Percentiles rank a stretch among this genome's conserved stretches.
phyloP scores from a whole-genome alignment of 1,140 invertebrate species.

The Goniozus legneri region DNA sequence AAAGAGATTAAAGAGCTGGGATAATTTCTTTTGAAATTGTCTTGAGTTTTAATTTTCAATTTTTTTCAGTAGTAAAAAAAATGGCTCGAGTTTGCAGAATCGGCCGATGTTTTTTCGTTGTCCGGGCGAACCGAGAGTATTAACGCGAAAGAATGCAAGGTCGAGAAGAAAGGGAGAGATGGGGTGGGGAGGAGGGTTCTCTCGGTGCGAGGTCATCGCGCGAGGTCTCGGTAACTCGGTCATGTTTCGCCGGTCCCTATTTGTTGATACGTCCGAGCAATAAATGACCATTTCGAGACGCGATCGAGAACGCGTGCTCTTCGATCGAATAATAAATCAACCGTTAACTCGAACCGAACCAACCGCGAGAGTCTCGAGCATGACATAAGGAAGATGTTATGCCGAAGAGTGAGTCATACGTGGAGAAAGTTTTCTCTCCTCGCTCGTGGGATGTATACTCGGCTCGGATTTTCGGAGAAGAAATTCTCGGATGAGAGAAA shows the following conservation, averaged over 20 bases:
- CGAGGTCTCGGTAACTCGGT: slow-evolving; percentile 10
- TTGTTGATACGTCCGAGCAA: neutral
- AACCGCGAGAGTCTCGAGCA: slow-evolving; percentile 6
- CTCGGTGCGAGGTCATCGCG: slow-evolving; percentile 4
- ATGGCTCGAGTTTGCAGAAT: too few relatives aligned
- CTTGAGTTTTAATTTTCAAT: too few relatives aligned
- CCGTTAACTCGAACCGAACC: slow-evolving; percentile 11
- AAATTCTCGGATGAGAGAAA: too few relatives aligned
- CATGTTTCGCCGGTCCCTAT: neutral
- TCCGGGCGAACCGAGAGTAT: slow-evolving; percentile 11
- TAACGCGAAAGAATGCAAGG: slow-evolving; percentile 26
- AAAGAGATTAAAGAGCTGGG: too few relatives aligned
- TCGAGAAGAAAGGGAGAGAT: slow-evolving; percentile 2
- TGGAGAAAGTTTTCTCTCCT: slow-evolving; percentile 24
- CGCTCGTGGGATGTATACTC: too few relatives aligned
- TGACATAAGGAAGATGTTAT: slow-evolving; percentile 40
- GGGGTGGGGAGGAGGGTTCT: too few relatives aligned
- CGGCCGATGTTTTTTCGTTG: neutral
- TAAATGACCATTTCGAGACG: neutral
- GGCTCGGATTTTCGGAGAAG: too few relatives aligned
- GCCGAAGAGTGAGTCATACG: slow-evolving; percentile 30
- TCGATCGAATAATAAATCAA: slow-evolving; percentile 15
- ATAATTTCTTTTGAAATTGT: too few relatives aligned
- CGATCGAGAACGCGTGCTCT: neutral
- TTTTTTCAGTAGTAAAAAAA: too few relatives aligned